phyloP scores from a whole-genome alignment of 2,888 invertebrate species.

The Masnerella sp. region DNA sequence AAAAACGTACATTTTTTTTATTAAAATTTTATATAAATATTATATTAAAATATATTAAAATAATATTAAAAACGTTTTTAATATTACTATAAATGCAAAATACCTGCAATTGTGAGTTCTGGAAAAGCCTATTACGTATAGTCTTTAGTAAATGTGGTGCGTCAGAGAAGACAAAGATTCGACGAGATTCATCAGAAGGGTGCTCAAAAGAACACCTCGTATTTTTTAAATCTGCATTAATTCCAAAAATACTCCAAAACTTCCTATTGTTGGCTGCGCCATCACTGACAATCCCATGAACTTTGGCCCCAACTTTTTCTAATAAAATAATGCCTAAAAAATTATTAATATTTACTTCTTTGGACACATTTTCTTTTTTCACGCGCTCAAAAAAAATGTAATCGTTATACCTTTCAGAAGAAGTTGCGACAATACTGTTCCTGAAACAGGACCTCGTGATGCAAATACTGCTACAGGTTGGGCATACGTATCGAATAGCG shows the following conservation, averaged over 20 bases:
- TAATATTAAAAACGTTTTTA: no score
- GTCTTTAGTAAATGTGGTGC: constrained; percentile 5
- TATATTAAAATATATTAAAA: no score
- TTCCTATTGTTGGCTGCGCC: constrained; percentile 3
- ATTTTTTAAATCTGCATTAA: not conserved
- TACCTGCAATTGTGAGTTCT: no score
- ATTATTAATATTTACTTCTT: no score
- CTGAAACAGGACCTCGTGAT: not conserved
- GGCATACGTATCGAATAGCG: constrained; percentile 3
- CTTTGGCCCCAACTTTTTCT: not conserved
- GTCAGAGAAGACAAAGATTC: not conserved
- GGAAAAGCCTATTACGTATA: not conserved
- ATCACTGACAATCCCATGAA: constrained; percentile 1
- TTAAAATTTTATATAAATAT: no score
- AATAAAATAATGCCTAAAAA: not conserved
- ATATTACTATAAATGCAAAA: no score
- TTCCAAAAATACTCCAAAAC: constrained; percentile 3
- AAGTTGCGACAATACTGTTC: constrained; percentile 3
- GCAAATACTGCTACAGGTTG: constrained; percentile 11
- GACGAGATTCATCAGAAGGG: not conserved
- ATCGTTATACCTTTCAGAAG: not conserved
- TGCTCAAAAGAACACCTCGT: not conserved
- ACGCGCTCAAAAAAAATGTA: no score
- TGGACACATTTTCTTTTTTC: no score
- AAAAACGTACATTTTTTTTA: no score